Evolutionary conservation across 2,113 vertebrate species (phyloP).

Genomic region (Malaclemys terrapin): DNA sequence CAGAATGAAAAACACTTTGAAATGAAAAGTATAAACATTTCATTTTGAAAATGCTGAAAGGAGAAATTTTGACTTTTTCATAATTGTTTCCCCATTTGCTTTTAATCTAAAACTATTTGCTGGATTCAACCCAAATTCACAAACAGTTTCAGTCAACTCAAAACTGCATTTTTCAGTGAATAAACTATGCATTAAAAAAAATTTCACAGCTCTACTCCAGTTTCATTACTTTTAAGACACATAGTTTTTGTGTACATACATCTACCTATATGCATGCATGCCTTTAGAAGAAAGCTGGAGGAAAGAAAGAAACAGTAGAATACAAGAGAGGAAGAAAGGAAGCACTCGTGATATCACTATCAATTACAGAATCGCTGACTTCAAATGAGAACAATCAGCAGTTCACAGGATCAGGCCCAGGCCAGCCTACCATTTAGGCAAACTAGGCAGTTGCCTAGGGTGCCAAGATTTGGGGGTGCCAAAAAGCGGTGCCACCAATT

Average conservation of each 20-base stretch:
- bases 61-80: not conserved
- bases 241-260: not conserved
- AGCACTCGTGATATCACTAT: not conserved
- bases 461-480: too few relatives aligned
- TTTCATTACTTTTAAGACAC: not conserved
- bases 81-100: not conserved
- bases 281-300: not conserved
- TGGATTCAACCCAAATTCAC: not conserved
- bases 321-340: not conserved
- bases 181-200: not conserved
- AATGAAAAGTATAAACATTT: not conserved
- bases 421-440: too few relatives aligned
- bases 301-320: not conserved
- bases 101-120: not conserved
- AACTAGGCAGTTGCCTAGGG: too few relatives aligned
- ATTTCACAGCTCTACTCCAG: not conserved
- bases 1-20: not conserved
- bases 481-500: too few relatives aligned
- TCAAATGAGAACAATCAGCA: accelerated
- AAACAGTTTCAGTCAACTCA: not conserved
- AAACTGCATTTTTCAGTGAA: not conserved
- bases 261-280: not conserved
- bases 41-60: not conserved
- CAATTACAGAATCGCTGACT: not conserved
- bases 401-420: not conserved